Base-by-base conservation (phyloP, 2,888 invertebrate species). In the Liodrosophila aerea region DNA sequence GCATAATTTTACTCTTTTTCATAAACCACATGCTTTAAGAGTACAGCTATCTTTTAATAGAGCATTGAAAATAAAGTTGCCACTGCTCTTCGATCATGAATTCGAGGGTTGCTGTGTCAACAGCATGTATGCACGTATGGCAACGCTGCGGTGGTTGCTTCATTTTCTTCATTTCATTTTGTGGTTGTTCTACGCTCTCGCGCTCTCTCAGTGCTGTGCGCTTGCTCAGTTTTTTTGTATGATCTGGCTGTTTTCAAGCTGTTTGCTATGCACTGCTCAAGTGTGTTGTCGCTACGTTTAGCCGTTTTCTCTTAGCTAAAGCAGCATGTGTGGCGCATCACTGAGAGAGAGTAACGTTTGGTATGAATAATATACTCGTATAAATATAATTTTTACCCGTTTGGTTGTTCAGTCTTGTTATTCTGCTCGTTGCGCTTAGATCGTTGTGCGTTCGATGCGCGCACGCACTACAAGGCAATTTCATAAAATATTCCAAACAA, bases 71-170 rank as follows among this genome's bases (percentile, higher is more conserved):
- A 39, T 34, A 41, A 36, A 29, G 27, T 40, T 45, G 22, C 30
- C 39, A 11, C 39, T 39, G 39, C 7, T 31, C 18, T 37, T 40
- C 41, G 80, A 76, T 77, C 82, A 13, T 53, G 36, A 52, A 65
- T 56, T 59, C 58, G 72, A 77, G 77, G 77, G 77, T 70, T 77
- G 82, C 54, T 70, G 46, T 13, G 40, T 16, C 41, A 54, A 60
- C 60, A 51, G 39, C 13, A 13, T 31, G 44, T 40, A 36, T 43
- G 33, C 39, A 39, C 44, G 46, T 50, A 33, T 65, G 70, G 64
- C 80, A 73, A 78, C 78, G 59, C 63, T 64, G 54, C 9, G 80
- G 78, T 80, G 78, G 78, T 78, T 67, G 83, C 80, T 83, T 22
- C 46, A 41, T 54, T 80, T 76, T 72, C n/a, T n/a, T n/a, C n/a